Evolutionary conservation across 2,797 vertebrate species (phyloP).

Genomic region (Galagoides demidoff): DNA sequence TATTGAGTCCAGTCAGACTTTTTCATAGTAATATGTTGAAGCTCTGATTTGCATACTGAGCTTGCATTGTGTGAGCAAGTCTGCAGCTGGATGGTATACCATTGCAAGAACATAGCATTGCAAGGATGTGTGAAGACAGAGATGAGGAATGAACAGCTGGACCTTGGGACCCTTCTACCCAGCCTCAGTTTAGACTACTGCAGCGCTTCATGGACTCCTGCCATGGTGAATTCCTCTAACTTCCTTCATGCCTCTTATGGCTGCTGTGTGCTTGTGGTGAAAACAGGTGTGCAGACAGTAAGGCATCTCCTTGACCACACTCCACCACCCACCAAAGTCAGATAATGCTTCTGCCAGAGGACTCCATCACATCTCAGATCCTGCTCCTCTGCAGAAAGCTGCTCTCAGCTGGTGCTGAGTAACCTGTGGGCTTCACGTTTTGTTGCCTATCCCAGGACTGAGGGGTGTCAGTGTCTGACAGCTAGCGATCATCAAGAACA

Average conservation of each 20-base stretch:
- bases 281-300: neutral
- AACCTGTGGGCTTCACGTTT: neutral
- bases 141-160: neutral
- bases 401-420: neutral
- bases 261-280: neutral
- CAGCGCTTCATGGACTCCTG: neutral
- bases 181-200: neutral
- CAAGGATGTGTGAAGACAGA: neutral
- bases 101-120: neutral
- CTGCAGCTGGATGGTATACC: too few relatives aligned
- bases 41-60: neutral
- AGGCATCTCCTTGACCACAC: neutral
- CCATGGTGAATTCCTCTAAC: neutral
- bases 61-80: neutral
- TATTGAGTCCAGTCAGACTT: neutral
- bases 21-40: neutral
- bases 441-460: neutral
- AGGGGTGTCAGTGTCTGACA: neutral
- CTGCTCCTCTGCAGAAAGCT: neutral
- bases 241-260: neutral
- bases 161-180: too few relatives aligned
- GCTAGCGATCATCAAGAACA: neutral
- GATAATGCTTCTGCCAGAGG: neutral
- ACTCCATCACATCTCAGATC: neutral
- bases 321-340: neutral